A percentile compares a stretch with the other conserved stretches of the same genome.
Conservation (phyloP, 2,888 invertebrate species). For the Aromia moschata region DNA sequence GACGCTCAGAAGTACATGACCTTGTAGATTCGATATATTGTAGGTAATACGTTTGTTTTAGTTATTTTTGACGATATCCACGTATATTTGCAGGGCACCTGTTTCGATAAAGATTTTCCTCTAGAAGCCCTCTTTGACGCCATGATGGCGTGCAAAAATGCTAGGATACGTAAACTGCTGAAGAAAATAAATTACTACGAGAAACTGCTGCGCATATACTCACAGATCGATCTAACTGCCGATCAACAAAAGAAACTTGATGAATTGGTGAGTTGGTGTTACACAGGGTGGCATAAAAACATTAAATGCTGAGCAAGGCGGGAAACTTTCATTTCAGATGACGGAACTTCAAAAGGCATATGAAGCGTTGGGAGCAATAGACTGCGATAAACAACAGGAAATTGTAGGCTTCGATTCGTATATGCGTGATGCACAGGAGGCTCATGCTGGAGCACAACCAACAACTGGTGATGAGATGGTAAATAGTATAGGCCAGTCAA, state of each 20-base stretch:
- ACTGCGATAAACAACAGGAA: conserved; percentile 14
- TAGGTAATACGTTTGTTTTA: too few relatives aligned
- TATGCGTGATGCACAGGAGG: too few relatives aligned
- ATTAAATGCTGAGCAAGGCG: too few relatives aligned
- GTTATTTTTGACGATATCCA: too few relatives aligned
- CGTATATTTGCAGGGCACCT: conserved; percentile 46
- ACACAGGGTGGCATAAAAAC: too few relatives aligned
- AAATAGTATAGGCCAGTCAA: too few relatives aligned
- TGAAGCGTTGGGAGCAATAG: conserved; percentile 17
- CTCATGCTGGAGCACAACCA: too few relatives aligned
- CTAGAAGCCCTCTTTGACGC: conserved; percentile 58
- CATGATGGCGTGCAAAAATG: conserved; percentile 63
- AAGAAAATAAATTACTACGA: conserved; percentile 61
- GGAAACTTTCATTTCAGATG: conserved; percentile 26
- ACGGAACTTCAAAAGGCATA: conserved; percentile 25
- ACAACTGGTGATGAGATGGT: too few relatives aligned
- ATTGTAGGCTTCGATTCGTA: too few relatives aligned
- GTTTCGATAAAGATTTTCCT: conserved; percentile 57
- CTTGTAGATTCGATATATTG: too few relatives aligned
- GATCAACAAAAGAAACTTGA: conserved; percentile 51
- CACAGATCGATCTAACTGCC: conserved; percentile 50
- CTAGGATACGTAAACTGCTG: conserved; percentile 65
- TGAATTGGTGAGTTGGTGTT: conserved; percentile 49
- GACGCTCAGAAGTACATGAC: too few relatives aligned
- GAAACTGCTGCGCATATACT: conserved; percentile 48